phyloP scores from a whole-genome alignment of 2,113 vertebrate species.

The Ptyas mucosa region DNA sequence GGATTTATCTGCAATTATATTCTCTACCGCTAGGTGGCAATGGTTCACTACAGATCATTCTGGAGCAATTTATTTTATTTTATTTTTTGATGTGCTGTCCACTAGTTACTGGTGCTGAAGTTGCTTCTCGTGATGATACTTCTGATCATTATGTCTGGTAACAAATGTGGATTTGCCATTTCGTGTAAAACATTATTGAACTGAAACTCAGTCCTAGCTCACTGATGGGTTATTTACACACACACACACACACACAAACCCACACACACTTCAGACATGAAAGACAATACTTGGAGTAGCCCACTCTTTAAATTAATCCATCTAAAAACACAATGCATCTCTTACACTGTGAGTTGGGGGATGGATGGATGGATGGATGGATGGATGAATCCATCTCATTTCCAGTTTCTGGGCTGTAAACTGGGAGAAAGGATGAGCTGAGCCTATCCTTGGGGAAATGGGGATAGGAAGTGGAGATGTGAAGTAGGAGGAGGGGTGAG shows the following conservation, averaged over 20 bases:
- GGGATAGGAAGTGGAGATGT: background rate
- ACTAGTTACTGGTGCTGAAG: background rate
- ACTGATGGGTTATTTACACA: background rate
- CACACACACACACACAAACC: background rate
- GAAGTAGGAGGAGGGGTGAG: too few relatives aligned
- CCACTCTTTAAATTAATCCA: background rate
- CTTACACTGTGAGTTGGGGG: background rate
- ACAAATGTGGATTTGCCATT: background rate
- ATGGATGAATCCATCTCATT: background rate
- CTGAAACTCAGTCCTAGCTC: background rate
- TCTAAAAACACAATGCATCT: background rate
- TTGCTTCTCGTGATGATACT: background rate
- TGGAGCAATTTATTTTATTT: accelerated
- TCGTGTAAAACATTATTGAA: background rate
- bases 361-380: background rate
- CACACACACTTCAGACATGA: background rate
- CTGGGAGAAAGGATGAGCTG: background rate
- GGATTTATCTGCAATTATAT: slow-evolving; percentile 15
- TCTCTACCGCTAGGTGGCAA: slow-evolving; percentile 52
- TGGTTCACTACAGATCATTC: slow-evolving; percentile 23
- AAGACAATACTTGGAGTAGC: background rate
- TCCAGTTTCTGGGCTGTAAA: background rate
- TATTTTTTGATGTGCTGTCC: background rate
- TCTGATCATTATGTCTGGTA: background rate
- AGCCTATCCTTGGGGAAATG: background rate